Percentiles rank a stretch among this genome's conserved stretches.
Evolutionary conservation across 2,888 invertebrate genomes (phyloP).

Genomic region (Biston stratarius): DNA sequence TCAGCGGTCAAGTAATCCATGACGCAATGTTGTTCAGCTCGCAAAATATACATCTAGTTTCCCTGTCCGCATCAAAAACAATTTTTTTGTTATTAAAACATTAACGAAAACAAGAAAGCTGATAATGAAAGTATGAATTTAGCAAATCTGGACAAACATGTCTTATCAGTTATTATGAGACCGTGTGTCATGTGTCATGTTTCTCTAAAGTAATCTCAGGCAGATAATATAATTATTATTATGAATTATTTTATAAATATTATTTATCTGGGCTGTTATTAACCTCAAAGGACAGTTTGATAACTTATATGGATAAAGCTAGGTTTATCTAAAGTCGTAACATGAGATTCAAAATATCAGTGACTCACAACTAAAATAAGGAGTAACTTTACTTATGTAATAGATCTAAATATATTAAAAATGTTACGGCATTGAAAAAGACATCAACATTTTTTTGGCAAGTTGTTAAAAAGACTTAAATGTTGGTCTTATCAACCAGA

Average conservation of each 20-base stretch:
- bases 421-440: too few relatives aligned
- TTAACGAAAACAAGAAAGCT: conserved; percentile 18
- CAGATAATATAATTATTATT: conserved; percentile 5
- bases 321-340: conserved; percentile 15
- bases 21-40: conserved; percentile 23
- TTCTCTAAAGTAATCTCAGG: conserved; percentile 17
- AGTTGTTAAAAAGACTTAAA: too few relatives aligned
- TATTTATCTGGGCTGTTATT: conserved; percentile 13
- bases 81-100: conserved; percentile 9
- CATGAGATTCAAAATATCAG: neutral
- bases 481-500: too few relatives aligned
- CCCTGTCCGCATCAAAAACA: conserved; percentile 4
- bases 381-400: too few relatives aligned
- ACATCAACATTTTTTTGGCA: too few relatives aligned
- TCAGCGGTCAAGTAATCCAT: conserved; percentile 22
- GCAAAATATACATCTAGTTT: neutral
- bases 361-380: neutral
- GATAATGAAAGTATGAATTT: conserved; percentile 22
- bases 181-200: neutral
- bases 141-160: conserved; percentile 27
- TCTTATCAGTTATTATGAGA: conserved; percentile 22
- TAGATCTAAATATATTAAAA: too few relatives aligned
- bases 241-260: conserved; percentile 10
- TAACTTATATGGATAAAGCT: conserved; percentile 9
- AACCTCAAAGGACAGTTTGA: conserved; percentile 11